phyloP scores from a whole-genome alignment of 1,140 invertebrate species.

The Mycetomoellerius zeteki region DNA sequence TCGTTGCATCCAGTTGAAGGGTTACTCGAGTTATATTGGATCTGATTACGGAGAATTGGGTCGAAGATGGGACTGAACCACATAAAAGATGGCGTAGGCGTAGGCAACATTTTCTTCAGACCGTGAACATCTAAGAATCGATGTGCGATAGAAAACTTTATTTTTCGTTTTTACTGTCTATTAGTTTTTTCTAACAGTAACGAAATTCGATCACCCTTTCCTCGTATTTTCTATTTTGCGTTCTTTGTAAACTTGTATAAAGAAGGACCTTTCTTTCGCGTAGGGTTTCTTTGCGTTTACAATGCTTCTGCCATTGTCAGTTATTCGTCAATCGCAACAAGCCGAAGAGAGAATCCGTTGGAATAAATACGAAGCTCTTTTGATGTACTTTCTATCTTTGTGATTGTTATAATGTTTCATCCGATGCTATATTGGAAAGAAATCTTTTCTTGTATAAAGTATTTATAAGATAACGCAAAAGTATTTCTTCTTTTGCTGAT shows the following conservation, averaged over 20 bases:
- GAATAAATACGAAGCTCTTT: background rate
- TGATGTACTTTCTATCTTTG: background rate
- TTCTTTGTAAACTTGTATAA: background rate
- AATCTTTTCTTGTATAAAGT: background rate
- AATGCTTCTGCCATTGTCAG: background rate
- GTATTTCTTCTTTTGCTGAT: background rate
- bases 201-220: slow-evolving; percentile 22
- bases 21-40: slow-evolving; percentile 57
- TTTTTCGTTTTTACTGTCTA: background rate
- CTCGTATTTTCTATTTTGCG: background rate
- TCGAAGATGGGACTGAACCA: slow-evolving; percentile 44
- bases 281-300: background rate
- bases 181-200: background rate
- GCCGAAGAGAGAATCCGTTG: background rate
- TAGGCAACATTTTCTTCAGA: background rate
- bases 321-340: slow-evolving; percentile 2
- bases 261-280: background rate
- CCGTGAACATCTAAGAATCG: slow-evolving; percentile 3
- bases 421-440: background rate
- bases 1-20: slow-evolving; percentile 42
- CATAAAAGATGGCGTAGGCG: slow-evolving; percentile 16
- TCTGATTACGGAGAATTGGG: slow-evolving; percentile 56
- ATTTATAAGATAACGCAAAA: background rate
- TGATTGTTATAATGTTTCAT: slow-evolving; percentile 19
- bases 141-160: background rate